Base-by-base conservation (phyloP, 1,140 invertebrate species). In the Euglossa dilemma region DNA sequence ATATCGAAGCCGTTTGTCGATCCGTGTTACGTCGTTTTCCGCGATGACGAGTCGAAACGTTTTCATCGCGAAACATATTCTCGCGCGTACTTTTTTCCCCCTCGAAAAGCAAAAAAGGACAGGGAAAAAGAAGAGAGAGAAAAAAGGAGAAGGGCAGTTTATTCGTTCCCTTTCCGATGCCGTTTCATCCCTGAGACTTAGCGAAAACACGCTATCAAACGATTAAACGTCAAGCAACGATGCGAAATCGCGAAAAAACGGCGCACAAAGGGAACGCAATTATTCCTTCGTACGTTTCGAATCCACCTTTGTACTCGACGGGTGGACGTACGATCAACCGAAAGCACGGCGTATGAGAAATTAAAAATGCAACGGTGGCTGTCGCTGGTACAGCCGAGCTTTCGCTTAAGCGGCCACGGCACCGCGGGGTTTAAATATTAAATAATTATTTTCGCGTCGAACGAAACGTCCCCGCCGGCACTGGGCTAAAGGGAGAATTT, bases 401-500 rank as follows among this genome's bases (percentile, higher is more conserved):
- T n/a, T 16, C n/a, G 28, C 16, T 20, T 2, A 16, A 20, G 47
- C 11, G 4, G 2, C 25, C 9, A 18, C 4, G 36, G 36, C 36
- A 36, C 36, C 36, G 36, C 36, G 36, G n/a, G 20, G 6, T 20
- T 71, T 71, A 59, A 71, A 71, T 59, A 50, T 71, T 36, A 79
- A 59, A 77, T 77, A 67, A 78, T 56, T 78, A 78, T 78, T 57
- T 67, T 36, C 52, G n/a, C 75, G 50, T 45, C 28, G 47, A 54
- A 43, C 63, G 47, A 20, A 16, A 16, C 20, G 20, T 16, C 61
- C n/a, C 12, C n/a, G n/a, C 0, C 20, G 11, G n/a, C 25, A 50
- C 25, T 5, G n/a, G 20, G 57, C 63, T 9, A 54, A 67, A n/a
- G 11, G 63, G 45, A 25, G 52, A 25, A 76, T 70, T 70, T 70